Percentiles rank a stretch among this genome's conserved stretches.
phyloP scores from a whole-genome alignment of 2,113 vertebrate genomes.

The Lampris megalopsis region DNA sequence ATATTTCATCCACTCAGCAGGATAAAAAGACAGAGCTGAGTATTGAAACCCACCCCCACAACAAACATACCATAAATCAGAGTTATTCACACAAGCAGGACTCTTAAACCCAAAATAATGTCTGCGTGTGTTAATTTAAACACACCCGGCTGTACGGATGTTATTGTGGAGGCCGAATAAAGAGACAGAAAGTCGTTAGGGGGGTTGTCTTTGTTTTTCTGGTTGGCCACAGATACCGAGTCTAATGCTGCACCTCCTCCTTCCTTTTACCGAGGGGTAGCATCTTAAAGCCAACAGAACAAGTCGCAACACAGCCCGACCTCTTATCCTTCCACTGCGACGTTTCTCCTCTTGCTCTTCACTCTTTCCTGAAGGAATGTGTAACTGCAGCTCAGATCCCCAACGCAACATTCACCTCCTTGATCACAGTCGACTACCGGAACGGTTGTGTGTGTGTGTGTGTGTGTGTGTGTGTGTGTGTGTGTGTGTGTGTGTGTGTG shows the following conservation, averaged over 20 bases:
- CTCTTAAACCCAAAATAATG: too few relatives aligned
- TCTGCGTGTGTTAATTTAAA: too few relatives aligned
- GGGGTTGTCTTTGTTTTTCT: conserved; percentile 6
- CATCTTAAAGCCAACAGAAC: conserved; percentile 26
- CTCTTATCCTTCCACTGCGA: not conserved
- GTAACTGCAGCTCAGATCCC: not conserved
- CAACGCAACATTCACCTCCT: conserved; percentile 23
- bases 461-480: conserved; percentile 2
- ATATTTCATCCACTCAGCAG: too few relatives aligned
- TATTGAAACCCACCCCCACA: too few relatives aligned
- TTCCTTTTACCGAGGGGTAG: conserved; percentile 25
- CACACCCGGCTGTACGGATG: too few relatives aligned
- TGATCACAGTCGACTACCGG: not conserved
- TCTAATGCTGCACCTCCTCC: not conserved
- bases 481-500: conserved; percentile 8
- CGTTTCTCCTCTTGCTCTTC: not conserved
- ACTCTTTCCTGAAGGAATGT: not conserved
- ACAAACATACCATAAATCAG: too few relatives aligned
- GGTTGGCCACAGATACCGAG: conserved; percentile 3
- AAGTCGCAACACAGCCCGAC: conserved; percentile 57
- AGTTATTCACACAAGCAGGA: too few relatives aligned
- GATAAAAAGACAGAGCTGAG: too few relatives aligned
- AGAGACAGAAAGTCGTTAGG: too few relatives aligned
- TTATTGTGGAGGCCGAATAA: too few relatives aligned
- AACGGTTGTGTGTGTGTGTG: not conserved